phyloP scores from a whole-genome alignment of 2,888 invertebrate species.

The Gibbula magus region DNA sequence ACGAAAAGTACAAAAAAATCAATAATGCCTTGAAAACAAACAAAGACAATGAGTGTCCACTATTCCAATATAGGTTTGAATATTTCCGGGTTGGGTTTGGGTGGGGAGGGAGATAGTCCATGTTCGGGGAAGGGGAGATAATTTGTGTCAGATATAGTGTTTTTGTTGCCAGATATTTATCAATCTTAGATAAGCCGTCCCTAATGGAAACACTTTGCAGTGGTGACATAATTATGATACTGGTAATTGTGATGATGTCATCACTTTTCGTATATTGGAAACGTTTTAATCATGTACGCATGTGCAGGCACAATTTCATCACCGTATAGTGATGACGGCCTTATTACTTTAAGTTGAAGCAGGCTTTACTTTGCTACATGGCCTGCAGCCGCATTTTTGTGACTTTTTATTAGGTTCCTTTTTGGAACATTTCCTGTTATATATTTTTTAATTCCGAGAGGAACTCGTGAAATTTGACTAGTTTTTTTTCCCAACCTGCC shows the following conservation, averaged over 20 bases:
- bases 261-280: neutral
- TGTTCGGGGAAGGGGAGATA: neutral
- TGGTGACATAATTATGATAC: neutral
- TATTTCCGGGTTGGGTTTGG: neutral
- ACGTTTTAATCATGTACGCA: neutral
- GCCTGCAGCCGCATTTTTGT: neutral
- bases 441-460: neutral
- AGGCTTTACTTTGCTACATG: no score
- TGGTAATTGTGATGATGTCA: neutral
- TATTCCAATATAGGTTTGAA: neutral
- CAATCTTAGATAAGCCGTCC: neutral
- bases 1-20: conserved; percentile 43
- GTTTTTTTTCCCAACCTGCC: neutral
- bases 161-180: neutral
- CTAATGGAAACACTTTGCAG: neutral
- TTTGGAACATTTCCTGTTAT: neutral
- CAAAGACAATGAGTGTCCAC: neutral
- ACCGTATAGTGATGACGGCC: no score
- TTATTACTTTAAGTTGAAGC: no score
- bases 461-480: neutral
- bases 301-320: conserved; percentile 2
- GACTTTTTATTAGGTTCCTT: conserved; percentile 6
- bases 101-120: neutral
- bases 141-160: neutral
- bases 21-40: conserved; percentile 16